Base-by-base conservation (phyloP, 2,888 invertebrate species). In the Sylvicola cinctus region DNA sequence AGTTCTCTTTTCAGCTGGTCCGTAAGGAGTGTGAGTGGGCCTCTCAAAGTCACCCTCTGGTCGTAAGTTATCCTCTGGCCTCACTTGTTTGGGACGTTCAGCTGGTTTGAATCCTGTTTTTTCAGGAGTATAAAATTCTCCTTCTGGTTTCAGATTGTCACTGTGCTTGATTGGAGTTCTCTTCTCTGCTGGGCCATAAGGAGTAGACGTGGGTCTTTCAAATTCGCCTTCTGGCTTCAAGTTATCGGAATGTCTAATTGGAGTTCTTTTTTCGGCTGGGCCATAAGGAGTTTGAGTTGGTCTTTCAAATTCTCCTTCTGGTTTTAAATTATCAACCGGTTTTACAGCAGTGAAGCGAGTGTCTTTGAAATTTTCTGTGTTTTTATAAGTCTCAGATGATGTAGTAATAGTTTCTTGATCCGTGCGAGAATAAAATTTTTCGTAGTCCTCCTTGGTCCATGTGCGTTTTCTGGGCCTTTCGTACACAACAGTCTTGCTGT, bases 401-500 rank as follows among this genome's bases (percentile, higher is more conserved):
- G 38, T 39, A 37, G 64, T 56, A 37, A 61, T 61, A 37, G 63
- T 56, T 46, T 65, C 62, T 33, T 61, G 52, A 34, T 63, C 58
- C 42, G 68, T 61, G 3, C 66, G 68, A 0, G 68, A 65, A 45
- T 70, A 70, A 42, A 74, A 70, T 48, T 73, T 75, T 41, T 77
- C 73, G 14, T 70, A 66, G 45, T 75, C 74, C 52, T 76, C 74
- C 47, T 75, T 74, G 0, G 73, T 74, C 69, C 74, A 75, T 1
- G 75, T 74, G 32, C 74, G 62, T 43, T 43, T 62, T 13, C 58
- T 50, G 11, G 68, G 67, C 37, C 68, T 63, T 51, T 75, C 69
- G 3, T 62, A 53, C 30, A 52, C 56, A 36, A 61, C 58, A 12
- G 66, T 67, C 46, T 69, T 67, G 51, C 75, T 72, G 36, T 74